phyloP scores from a whole-genome alignment of 2,113 vertebrate species.

The Romanogobio albipinnatus region DNA sequence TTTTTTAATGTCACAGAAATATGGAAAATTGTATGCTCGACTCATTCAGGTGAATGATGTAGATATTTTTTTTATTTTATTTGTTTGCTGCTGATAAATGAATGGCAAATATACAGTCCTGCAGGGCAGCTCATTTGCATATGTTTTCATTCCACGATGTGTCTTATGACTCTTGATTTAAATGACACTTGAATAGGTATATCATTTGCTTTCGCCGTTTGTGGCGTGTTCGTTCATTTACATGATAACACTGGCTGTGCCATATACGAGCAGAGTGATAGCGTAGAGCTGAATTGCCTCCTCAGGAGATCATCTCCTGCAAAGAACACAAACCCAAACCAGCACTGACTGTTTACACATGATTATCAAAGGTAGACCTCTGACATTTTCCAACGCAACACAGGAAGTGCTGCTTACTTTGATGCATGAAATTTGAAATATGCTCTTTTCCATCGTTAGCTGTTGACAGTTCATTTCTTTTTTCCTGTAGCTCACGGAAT shows the following conservation, averaged over 20 bases:
- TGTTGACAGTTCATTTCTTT: conserved; percentile 11
- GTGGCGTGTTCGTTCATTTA: neutral
- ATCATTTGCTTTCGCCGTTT: neutral
- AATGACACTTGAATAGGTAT: conserved; percentile 23
- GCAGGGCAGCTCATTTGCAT: conserved; percentile 58
- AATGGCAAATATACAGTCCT: conserved; percentile 46
- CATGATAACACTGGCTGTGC: neutral
- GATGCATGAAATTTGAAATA: conserved; percentile 45
- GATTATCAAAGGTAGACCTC: conserved; percentile 33
- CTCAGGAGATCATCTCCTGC: neutral
- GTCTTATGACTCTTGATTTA: conserved; percentile 39
- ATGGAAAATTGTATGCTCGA: conserved; percentile 61
- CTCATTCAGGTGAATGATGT: conserved; percentile 8
- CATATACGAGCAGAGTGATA: conserved; percentile 18
- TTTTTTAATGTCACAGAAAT: conserved; percentile 69
- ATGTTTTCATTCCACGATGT: neutral
- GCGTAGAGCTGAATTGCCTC: neutral
- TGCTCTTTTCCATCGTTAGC: conserved; percentile 20
- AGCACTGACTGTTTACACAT: conserved; percentile 36
- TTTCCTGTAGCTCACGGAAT: conserved; percentile 39
- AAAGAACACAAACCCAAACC: conserved; percentile 29
- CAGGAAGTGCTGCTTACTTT: conserved; percentile 39
- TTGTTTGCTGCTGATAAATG: conserved; percentile 53
- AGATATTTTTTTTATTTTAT: conserved; percentile 57
- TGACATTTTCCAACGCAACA: conserved; percentile 28